Evolutionary conservation across 2,888 invertebrate species (phyloP).

Genomic region (Mythimna albipuncta): DNA sequence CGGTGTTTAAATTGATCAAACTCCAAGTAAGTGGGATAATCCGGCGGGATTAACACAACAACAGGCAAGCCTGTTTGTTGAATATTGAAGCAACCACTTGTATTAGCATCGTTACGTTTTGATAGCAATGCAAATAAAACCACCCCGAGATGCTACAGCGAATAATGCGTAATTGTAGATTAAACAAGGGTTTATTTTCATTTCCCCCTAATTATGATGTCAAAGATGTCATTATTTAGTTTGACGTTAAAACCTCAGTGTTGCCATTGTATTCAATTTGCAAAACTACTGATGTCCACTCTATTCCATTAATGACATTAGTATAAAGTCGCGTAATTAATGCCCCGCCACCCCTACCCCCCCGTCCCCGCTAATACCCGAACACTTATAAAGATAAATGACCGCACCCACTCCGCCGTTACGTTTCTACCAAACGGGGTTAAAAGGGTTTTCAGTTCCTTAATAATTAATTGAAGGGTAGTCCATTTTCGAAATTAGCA

Average conservation of each 20-base stretch:
- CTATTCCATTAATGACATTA: slow-evolving; percentile 64
- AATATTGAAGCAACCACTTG: slow-evolving; percentile 64
- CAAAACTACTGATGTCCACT: slow-evolving; percentile 41
- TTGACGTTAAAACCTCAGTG: slow-evolving; percentile 2
- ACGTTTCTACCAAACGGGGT: slow-evolving; percentile 77
- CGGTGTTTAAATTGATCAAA: slow-evolving; percentile 79
- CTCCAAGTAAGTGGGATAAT: slow-evolving; percentile 77
- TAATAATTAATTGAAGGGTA: slow-evolving; percentile 85
- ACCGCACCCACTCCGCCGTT: slow-evolving; percentile 75
- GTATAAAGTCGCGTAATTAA: slow-evolving; percentile 78
- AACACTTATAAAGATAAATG: slow-evolving; percentile 86
- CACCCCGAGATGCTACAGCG: slow-evolving; percentile 30
- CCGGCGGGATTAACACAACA: slow-evolving; percentile 70
- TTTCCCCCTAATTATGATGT: slow-evolving; percentile 23
- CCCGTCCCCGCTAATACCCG: slow-evolving; percentile 65
- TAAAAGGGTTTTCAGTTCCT: slow-evolving; percentile 84
- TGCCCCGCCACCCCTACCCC: slow-evolving; percentile 39
- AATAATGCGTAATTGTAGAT: slow-evolving; percentile 29
- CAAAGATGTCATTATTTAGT: slow-evolving; percentile 20
- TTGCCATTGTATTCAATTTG: slow-evolving; percentile 31
- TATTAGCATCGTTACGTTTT: slow-evolving; percentile 53
- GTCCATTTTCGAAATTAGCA: slow-evolving; percentile 78
- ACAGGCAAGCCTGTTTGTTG: slow-evolving; percentile 65
- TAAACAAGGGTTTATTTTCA: slow-evolving; percentile 24
- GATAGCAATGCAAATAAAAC: slow-evolving; percentile 57